phyloP scores from a whole-genome alignment of 2,113 vertebrate genomes.

The Lepisosteus oculatus region DNA sequence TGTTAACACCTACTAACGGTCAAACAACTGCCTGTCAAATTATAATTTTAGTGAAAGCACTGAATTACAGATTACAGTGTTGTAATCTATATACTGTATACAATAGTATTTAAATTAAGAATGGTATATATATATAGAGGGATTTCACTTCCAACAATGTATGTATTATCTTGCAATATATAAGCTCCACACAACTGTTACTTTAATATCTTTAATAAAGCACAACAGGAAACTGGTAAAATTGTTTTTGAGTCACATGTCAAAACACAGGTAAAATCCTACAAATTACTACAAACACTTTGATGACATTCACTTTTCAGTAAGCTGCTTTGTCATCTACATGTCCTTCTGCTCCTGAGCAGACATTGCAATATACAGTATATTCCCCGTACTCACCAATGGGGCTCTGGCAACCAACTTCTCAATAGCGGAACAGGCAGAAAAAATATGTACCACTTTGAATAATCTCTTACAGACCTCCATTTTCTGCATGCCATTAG shows the following conservation, averaged over 20 bases:
- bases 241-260: background rate
- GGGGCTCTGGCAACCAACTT: too few relatives aligned
- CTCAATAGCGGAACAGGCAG: too few relatives aligned
- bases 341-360: too few relatives aligned
- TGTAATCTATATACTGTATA: constrained; percentile 47
- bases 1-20: constrained; percentile 65
- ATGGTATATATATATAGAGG: constrained; percentile 32
- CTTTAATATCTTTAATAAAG: constrained; percentile 20
- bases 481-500: too few relatives aligned
- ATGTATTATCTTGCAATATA: constrained; percentile 12
- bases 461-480: too few relatives aligned
- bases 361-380: too few relatives aligned
- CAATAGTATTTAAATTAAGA: constrained; percentile 11
- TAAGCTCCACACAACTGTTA: constrained; percentile 19
- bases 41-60: constrained; percentile 48
- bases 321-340: too few relatives aligned
- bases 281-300: too few relatives aligned
- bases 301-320: too few relatives aligned
- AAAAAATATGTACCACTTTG: too few relatives aligned
- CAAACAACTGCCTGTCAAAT: constrained; percentile 54
- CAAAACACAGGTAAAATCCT: too few relatives aligned
- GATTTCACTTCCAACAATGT: background rate
- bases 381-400: too few relatives aligned
- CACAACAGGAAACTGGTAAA: constrained; percentile 26
- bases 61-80: constrained; percentile 23